These are phyloP conservation scores for Diuraphis noxia DNA, from an alignment of 1,140 invertebrate genomes.

Conservation along the genomic window DNA sequence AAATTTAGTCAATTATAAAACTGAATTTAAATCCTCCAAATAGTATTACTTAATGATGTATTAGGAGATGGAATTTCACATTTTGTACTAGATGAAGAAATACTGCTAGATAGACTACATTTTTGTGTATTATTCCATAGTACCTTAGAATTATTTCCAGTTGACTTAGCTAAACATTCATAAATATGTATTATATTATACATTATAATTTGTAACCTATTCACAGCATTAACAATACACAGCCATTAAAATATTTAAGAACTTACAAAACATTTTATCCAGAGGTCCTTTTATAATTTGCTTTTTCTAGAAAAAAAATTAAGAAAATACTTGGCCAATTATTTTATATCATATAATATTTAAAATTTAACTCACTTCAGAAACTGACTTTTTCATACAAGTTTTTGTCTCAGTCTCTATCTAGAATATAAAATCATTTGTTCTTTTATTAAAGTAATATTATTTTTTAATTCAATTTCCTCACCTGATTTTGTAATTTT, in stretches of 20 bases:
- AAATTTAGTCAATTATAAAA: background rate
- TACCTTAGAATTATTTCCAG: background rate
- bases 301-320: background rate
- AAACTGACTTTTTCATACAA: background rate
- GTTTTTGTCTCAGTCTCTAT: background rate
- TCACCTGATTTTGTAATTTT: conserved; percentile 29
- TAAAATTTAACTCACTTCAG: background rate
- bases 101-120: background rate
- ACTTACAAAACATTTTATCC: conserved; percentile 47
- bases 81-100: background rate
- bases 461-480: background rate
- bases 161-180: background rate
- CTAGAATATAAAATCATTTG: background rate
- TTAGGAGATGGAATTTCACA: background rate
- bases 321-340: background rate
- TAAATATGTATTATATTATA: background rate
- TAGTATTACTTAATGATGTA: background rate
- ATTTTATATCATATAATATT: background rate
- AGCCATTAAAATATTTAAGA: background rate
- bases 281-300: background rate
- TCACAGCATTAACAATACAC: background rate
- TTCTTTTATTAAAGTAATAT: background rate
- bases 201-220: background rate
- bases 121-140: background rate
- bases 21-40: background rate